Evolutionary conservation across 2,888 invertebrate species (phyloP), one percentile per base, ranked within the genome.

Genomic region (Lepidocyrtinus sp.): DNA sequence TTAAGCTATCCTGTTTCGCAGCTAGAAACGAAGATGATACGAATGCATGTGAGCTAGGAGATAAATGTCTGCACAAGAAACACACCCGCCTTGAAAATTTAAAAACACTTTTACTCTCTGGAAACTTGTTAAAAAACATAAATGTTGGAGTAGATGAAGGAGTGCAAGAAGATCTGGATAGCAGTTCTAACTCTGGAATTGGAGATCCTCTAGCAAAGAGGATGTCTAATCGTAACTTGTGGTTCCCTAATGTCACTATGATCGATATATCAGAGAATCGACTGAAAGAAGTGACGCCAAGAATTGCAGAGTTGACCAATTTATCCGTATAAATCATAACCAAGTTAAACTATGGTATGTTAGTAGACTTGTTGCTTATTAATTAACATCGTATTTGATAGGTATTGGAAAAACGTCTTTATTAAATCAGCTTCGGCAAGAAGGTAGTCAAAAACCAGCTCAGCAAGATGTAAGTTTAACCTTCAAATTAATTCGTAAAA

Each of bases 211-310:
- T 71, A 2, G 27, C 63, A 22, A 71, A 74, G 36, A 83, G 82
- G 69, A 72, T 77, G 61, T 76, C 89, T 85, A 88, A 90, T 2
- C 90, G 92, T 0, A 91, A 93, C 61, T 91, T 98, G 1, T 92
- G 98, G 88, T 98, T 96, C 89, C 99, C 99, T 0, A 94, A 95
- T 88, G 91, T 99, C 74, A 96, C 97, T 1, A 97, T 97, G 94
- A 89, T 99, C 88, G 98, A 99, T 88, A 93, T 99, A 24, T 96
- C 96, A 86, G 94, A 95, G 88, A 99, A 99, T 90, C 90, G 91
- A 78, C 89, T 97, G 50, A 91, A 91, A 85, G 92, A 92, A 85
- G 92, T 99, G 50, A 97, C 98, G 0, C 90, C 93, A 0, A 94
- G 94, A 75, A 92, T 99, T 72, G 94, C 96, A 86, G 95, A 96